A percentile compares a stretch with the other conserved stretches of the same genome.
phyloP scores from a whole-genome alignment of 2,888 invertebrate genomes.

The Aphodius granarius region DNA sequence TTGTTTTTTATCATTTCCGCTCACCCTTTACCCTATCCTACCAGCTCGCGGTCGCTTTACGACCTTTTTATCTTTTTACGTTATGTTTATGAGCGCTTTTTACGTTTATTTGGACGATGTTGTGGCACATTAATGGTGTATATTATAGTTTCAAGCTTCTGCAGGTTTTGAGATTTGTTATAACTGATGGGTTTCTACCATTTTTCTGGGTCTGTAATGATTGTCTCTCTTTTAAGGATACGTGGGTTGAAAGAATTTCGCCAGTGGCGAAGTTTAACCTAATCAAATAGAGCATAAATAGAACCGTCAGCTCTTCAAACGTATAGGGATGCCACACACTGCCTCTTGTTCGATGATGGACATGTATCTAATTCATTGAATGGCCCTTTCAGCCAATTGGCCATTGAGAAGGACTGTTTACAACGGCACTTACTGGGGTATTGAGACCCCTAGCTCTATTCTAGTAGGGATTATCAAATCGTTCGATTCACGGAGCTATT shows the following conservation, averaged over 20 bases:
- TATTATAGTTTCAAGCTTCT: too few relatives aligned
- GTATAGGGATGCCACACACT: conserved; percentile 31
- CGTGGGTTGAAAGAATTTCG: too few relatives aligned
- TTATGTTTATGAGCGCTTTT: background rate
- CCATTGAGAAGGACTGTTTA: conserved; percentile 13
- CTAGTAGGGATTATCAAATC: background rate
- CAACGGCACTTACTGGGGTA: background rate
- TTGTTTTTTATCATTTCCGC: background rate
- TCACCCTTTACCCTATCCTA: background rate
- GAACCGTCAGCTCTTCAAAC: conserved; percentile 32
- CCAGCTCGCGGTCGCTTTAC: background rate
- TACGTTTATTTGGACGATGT: background rate
- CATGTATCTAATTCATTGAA: conserved; percentile 34
- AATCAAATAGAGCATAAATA: conserved; percentile 33
- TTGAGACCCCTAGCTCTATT: background rate
- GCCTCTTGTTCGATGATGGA: conserved; percentile 32
- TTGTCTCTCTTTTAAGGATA: too few relatives aligned
- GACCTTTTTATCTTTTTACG: background rate
- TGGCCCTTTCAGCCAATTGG: conserved; percentile 31
- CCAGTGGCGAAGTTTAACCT: conserved; percentile 39
- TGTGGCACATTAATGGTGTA: too few relatives aligned
- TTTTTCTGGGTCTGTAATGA: too few relatives aligned
- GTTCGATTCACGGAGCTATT: background rate
- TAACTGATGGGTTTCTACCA: too few relatives aligned
- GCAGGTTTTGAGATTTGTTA: too few relatives aligned